phyloP scores from a whole-genome alignment of 2,888 invertebrate species.

The Pammene fasciana region DNA sequence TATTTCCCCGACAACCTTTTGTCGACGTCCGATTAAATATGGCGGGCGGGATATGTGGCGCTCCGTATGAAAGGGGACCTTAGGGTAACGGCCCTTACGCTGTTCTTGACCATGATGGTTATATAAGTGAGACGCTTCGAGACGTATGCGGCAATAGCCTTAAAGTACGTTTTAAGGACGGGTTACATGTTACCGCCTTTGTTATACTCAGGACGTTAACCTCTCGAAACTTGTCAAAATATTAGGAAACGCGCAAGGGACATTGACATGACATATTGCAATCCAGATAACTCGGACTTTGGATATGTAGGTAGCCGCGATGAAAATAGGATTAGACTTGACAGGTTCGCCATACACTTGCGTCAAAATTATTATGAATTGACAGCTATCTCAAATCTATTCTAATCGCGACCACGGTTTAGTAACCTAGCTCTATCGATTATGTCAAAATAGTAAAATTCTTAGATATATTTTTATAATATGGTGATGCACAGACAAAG shows the following conservation, averaged over 20 bases:
- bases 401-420: no score
- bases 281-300: not conserved
- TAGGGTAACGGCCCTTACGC: not conserved
- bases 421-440: not conserved
- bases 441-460: no score
- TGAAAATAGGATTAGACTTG: no score
- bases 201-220: constrained; percentile 46
- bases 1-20: constrained; percentile 72
- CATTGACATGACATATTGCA: constrained; percentile 14
- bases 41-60: constrained; percentile 49
- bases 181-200: constrained; percentile 58
- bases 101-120: not conserved
- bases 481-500: no score
- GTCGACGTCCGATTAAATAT: constrained; percentile 64
- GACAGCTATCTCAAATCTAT: no score
- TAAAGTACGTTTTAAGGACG: not conserved
- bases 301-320: no score
- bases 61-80: not conserved
- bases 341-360: no score
- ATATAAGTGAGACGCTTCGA: not conserved
- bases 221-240: constrained; percentile 32
- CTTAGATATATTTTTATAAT: no score
- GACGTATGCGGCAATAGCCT: not conserved
- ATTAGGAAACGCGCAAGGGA: constrained; percentile 5
- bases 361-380: no score